Base-by-base conservation (phyloP, 2,888 invertebrate species). In the Lochmaea crataegi region DNA sequence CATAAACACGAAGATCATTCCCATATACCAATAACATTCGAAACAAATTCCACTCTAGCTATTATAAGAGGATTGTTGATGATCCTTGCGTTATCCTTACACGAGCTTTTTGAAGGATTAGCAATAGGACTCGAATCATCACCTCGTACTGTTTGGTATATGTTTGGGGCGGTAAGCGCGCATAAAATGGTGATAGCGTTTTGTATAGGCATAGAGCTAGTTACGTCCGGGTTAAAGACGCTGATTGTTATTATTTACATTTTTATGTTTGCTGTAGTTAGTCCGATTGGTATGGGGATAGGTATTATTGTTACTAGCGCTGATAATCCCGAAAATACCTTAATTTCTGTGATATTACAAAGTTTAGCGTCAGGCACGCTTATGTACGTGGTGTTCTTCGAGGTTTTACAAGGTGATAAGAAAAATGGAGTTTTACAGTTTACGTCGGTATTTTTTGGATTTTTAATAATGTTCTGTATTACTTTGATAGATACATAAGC, bases 321-420 rank as follows among this genome's bases (percentile, higher is more conserved):
- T 63, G 82, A 83, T 42, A 83, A 84, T 6, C 80, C 84, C 53
- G 84, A 84, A 65, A 85, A 87, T 69, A 85, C 89, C 0, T 53
- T 53, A 16, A 87, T 88, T 0, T 89, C 89, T 7, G 88, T 90
- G 4, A 88, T 90, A 22, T 86, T 91, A 2, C 93, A 94, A 85
- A 93, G 93, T 7, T 89, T 94, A 87, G 94, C 94, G 0, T 92
- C 93, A 65, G 94, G 94, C 7, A 94, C 94, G 0, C 89, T 94
- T 66, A 87, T 94, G 14, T 94, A 94, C 86, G 93, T 95, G 14
- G 94, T 94, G 2, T 94, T 94, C 86, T 94, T 94, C 86, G 94
- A 94, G 86, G 92, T 94, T n/a, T 87, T 94, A 16, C 92, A 93
- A 7, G 89, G 93, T 74, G 94, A 94, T 80, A 87, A 89, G 32